These are phyloP conservation scores for Agonopterix heracliana DNA, from an alignment of 2,888 invertebrate genomes.

Conservation along the genomic window DNA sequence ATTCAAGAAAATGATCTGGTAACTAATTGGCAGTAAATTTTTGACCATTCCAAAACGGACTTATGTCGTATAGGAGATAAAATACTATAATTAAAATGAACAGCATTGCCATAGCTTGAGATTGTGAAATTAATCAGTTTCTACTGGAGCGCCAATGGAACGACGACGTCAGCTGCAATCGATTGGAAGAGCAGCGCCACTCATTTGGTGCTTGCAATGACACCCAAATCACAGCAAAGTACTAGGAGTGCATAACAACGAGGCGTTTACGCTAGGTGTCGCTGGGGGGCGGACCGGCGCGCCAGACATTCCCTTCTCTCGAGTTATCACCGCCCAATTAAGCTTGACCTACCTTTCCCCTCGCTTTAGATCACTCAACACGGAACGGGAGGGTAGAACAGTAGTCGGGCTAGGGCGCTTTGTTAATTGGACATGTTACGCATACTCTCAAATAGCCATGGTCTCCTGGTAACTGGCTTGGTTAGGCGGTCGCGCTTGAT, in stretches of 20 bases:
- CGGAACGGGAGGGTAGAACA: slow-evolving; percentile 30
- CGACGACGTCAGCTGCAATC: too few relatives aligned
- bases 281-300: slow-evolving; percentile 59
- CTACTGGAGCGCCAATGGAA: too few relatives aligned
- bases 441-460: slow-evolving; percentile 40
- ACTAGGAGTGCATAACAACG: slow-evolving; percentile 65
- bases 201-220: slow-evolving; percentile 17
- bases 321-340: slow-evolving; percentile 50
- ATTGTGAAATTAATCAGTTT: too few relatives aligned
- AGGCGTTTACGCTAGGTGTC: slow-evolving; percentile 64
- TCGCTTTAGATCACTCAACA: slow-evolving; percentile 21
- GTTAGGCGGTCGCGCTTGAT: slow-evolving; percentile 33
- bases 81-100: too few relatives aligned
- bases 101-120: too few relatives aligned
- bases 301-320: slow-evolving; percentile 62
- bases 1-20: too few relatives aligned
- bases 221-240: slow-evolving; percentile 45
- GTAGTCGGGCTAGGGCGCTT: slow-evolving; percentile 33
- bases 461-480: slow-evolving; percentile 52
- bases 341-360: slow-evolving; percentile 54
- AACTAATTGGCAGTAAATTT: too few relatives aligned
- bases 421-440: slow-evolving; percentile 33
- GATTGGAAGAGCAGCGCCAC: too few relatives aligned
- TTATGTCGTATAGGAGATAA: too few relatives aligned
- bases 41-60: too few relatives aligned